Percentiles rank a stretch among this genome's conserved stretches.
phyloP scores from a whole-genome alignment of 2,888 invertebrate species.

The Mythimna loreyi region DNA sequence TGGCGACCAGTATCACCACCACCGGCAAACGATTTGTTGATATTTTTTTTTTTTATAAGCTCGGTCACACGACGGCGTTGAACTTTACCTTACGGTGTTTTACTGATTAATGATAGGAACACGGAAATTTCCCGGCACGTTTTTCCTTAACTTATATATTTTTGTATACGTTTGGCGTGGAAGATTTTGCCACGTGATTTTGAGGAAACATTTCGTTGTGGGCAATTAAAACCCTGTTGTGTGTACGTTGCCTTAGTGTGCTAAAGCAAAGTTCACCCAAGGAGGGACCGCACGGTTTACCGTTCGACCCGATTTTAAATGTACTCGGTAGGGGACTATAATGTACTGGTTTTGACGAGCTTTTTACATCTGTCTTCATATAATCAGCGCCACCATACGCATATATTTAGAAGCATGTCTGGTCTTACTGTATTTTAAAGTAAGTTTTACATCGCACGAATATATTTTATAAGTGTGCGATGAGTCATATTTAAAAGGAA shows the following conservation, averaged over 20 bases:
- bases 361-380: neutral
- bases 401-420: neutral
- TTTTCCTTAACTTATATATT: neutral
- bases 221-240: neutral
- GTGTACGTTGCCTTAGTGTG: neutral
- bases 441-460: neutral
- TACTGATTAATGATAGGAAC: neutral
- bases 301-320: neutral
- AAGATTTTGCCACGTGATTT: neutral
- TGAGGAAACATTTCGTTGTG: neutral
- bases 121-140: neutral
- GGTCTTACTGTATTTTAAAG: neutral
- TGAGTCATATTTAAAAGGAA: too few relatives aligned
- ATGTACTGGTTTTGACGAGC: neutral
- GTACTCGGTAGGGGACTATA: neutral
- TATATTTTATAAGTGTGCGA: too few relatives aligned
- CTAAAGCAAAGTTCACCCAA: too few relatives aligned
- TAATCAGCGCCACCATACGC: neutral
- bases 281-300: neutral
- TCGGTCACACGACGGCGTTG: neutral
- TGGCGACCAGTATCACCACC: neutral
- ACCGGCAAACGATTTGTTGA: too few relatives aligned
- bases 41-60: neutral
- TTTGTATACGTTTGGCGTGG: neutral
- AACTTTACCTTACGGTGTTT: neutral